These are phyloP conservation scores for Diprion similis DNA, from an alignment of 1,140 invertebrate genomes.

Conservation along the genomic window DNA sequence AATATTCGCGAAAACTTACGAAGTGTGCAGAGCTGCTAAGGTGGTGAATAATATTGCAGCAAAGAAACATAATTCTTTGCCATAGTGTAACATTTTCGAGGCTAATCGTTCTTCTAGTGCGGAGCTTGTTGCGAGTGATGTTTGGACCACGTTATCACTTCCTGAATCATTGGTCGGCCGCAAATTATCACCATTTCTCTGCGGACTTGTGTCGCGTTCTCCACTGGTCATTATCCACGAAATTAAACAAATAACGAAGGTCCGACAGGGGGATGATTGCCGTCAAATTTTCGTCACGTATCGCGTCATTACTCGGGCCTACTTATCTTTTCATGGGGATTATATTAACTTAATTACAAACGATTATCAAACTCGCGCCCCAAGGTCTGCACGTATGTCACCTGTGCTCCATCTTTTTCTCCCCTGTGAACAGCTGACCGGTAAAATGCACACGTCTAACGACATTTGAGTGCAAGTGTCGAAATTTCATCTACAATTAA, in stretches of 20 bases:
- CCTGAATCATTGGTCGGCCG: conserved; percentile 35
- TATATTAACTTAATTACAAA: background rate
- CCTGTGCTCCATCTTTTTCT: background rate
- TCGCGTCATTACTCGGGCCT: background rate
- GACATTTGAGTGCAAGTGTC: too few species aligned
- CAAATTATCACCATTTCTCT: conserved; percentile 48
- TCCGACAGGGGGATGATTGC: background rate
- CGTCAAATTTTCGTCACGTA: background rate
- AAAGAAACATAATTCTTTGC: conserved; percentile 55
- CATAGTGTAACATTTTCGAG: conserved; percentile 58
- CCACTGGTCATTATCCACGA: conserved; percentile 46
- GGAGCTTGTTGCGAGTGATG: conserved; percentile 29
- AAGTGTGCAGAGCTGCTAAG: conserved; percentile 58
- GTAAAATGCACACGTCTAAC: background rate
- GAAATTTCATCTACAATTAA: too few species aligned
- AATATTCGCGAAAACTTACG: conserved; percentile 52
- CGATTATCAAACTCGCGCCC: background rate
- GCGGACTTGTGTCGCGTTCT: conserved; percentile 32
- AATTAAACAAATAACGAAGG: conserved; percentile 14
- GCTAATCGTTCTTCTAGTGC: conserved; percentile 42
- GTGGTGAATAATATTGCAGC: conserved; percentile 56
- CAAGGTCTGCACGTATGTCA: background rate
- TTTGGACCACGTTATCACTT: conserved; percentile 52
- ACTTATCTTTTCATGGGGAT: background rate
- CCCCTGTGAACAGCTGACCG: conserved; percentile 1